These are phyloP conservation scores for Symphodus melops DNA, from an alignment of 2,113 vertebrate species.

Conservation along the genomic window DNA sequence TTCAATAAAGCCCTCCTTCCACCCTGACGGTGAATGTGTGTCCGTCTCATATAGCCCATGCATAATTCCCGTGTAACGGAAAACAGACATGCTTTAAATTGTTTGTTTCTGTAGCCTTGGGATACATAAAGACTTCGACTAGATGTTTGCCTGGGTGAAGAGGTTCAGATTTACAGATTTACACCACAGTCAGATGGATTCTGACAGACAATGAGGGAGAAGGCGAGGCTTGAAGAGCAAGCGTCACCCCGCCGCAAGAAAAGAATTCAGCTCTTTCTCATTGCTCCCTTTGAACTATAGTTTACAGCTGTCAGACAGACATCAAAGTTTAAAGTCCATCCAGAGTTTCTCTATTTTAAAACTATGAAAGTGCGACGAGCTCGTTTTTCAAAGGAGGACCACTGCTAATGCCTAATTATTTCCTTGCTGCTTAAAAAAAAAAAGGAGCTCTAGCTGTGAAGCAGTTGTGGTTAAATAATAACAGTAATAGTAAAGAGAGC, in stretches of 20 bases:
- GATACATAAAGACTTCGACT: conserved; percentile 46
- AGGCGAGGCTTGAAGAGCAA: conserved; percentile 12
- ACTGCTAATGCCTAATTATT: conserved; percentile 1
- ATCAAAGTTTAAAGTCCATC: conserved; percentile 24
- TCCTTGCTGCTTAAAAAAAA: conserved; percentile 14
- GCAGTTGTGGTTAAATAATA: not conserved
- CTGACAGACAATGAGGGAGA: conserved; percentile 15
- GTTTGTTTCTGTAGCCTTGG: conserved; percentile 66
- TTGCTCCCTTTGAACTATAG: conserved; percentile 7
- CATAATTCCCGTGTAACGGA: conserved; percentile 60
- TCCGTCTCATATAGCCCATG: conserved; percentile 49
- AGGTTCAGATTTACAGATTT: conserved; percentile 14
- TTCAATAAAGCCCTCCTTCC: conserved; percentile 28
- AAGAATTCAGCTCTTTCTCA: not conserved
- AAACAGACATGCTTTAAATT: conserved; percentile 66
- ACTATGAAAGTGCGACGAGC: not conserved
- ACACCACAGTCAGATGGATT: conserved; percentile 27
- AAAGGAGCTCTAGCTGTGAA: not conserved
- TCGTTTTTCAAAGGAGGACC: conserved; percentile 14
- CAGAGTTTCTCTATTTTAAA: not conserved
- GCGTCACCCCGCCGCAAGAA: not conserved
- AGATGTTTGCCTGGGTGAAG: conserved; percentile 27
- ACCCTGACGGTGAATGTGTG: conserved; percentile 29
- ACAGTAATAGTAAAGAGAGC: conserved; percentile 3
- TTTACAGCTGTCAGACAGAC: conserved; percentile 9